Percentiles rank a stretch among this genome's conserved stretches.
Evolutionary conservation across 2,113 vertebrate genomes (phyloP).

Genomic region (Boulengeromyrus knoepffleri): DNA sequence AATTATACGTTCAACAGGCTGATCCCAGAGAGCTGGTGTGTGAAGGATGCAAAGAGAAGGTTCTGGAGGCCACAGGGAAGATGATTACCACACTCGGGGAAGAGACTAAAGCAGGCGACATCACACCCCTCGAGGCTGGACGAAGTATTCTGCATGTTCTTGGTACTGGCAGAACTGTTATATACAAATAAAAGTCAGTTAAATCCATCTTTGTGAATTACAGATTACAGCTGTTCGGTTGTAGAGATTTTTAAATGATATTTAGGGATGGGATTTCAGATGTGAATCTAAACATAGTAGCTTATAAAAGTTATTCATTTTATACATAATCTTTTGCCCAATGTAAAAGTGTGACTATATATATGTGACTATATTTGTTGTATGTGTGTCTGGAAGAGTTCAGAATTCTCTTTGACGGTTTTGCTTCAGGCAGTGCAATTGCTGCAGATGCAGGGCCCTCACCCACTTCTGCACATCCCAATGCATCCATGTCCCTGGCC

Average conservation of each 20-base stretch:
- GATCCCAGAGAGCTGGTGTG: conserved; percentile 45
- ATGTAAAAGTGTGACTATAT: not conserved
- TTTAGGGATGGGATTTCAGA: not conserved
- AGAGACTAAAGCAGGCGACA: conserved; percentile 36
- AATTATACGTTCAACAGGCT: conserved; percentile 39
- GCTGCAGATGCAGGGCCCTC: conserved; percentile 36
- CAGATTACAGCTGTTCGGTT: not conserved
- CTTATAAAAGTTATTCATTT: not conserved
- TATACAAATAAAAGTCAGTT: not conserved
- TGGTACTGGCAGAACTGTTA: conserved; percentile 41
- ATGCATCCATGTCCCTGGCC: not conserved
- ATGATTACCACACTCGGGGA: conserved; percentile 59
- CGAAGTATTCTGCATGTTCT: conserved; percentile 57
- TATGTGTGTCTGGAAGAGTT: not conserved
- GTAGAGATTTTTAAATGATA: not conserved
- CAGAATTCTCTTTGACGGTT: not conserved
- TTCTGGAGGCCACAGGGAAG: conserved; percentile 49
- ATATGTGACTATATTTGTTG: not conserved
- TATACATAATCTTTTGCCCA: not conserved
- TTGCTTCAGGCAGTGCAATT: conserved; percentile 50
- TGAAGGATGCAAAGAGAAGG: conserved; percentile 38
- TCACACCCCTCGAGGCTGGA: conserved; percentile 42
- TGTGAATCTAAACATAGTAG: not conserved
- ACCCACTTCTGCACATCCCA: not conserved
- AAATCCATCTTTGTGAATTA: not conserved